Base-by-base conservation (phyloP, 2,888 invertebrate genomes). In the Lasioglossum vierecki region DNA sequence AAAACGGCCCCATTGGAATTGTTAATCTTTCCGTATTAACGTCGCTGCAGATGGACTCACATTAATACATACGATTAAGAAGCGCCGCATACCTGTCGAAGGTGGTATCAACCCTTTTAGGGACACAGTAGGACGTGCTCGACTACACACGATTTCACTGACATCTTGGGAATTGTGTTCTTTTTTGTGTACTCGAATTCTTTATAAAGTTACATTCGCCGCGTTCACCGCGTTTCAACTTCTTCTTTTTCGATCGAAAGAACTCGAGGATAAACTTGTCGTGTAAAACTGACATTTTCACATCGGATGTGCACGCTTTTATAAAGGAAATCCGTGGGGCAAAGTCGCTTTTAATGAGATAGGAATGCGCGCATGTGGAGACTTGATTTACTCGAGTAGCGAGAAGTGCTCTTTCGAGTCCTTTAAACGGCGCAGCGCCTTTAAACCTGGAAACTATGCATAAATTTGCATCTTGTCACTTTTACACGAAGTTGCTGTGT, bases 401-500 rank as follows among this genome's bases (percentile, higher is more conserved):
- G 63, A 30, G 15, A 63, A 63, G 26, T 30, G 63, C 63, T 63
- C 63, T 63, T 30, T 15, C 11, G 30, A 30, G 63, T 63, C 63
- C 30, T 30, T 30, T 26, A 63, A 30, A 30, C n/a, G n/a, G 57
- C 57, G 57, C 57, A 4, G n/a, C 57, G n/a, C 57, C 11, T 11
- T 57, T 57, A n/a, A 57, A 15, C 63, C 63, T 30, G 63, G 63
- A 63, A 26, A 63, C 26, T 30, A 63, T 63, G 63, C 63, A 63
- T 63, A 63, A 63, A 63, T 63, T 63, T 63, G 63, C 63, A 63
- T 63, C 30, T 63, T 63, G 53, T 63, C 63, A 30, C 30, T 63
- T 26, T 63, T 63, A 30, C 63, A 30, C 30, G 15, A 30, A 15
- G 15, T 30, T 30, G 30, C 63, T 30, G 30, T 30, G 63, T 30